Base-by-base conservation (phyloP, 2,797 vertebrate genomes). In the Scolopax bukidnonensis region DNA sequence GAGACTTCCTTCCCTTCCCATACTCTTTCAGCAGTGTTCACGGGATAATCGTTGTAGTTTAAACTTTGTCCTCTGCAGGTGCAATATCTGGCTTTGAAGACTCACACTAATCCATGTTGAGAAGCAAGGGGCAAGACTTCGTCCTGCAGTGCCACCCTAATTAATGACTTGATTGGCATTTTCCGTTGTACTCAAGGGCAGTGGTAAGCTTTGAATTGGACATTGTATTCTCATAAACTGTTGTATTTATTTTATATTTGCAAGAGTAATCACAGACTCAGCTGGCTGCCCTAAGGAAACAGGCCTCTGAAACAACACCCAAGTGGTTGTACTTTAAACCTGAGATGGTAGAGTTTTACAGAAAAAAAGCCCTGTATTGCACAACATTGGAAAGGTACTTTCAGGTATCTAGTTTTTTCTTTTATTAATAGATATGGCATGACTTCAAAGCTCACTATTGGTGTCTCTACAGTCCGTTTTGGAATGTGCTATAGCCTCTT, bases 51-150 rank as follows among this genome's bases (percentile, higher is more conserved):
- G 67, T 38, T 79, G 25, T 2, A 63, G 43, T 60, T 84, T 90
- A 90, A 90, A 75, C 88, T 95, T 89, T 95, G 75, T 75, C 64
- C 60, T 92, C 71, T 83, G 75, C 68, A 91, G 68, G 48, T 74
- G 83, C 23, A 53, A 7, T 87, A 64, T 32, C 47, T 76, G 89
- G 11, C 45, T 95, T 93, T 93, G 43, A 76, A 91, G 51, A n/a
- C 54, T 80, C 25, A 38, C 7, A 8, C 14, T 80, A 85, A 87
- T 64, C 41, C 4, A 2, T 24, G 14, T 53, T 70, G 51, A 64
- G 75, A 93, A 36, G 8, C 81, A 94, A 94, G 95, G 74, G 60
- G 59, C 27, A 87, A 51, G 51, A 54, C 56, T 64, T 64, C 79
- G 48, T 53, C n/a, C 33, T 84, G 17, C 56, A 74, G 45, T 84